Conservation (phyloP, 2,113 vertebrate species). For the Petromus typicus region DNA sequence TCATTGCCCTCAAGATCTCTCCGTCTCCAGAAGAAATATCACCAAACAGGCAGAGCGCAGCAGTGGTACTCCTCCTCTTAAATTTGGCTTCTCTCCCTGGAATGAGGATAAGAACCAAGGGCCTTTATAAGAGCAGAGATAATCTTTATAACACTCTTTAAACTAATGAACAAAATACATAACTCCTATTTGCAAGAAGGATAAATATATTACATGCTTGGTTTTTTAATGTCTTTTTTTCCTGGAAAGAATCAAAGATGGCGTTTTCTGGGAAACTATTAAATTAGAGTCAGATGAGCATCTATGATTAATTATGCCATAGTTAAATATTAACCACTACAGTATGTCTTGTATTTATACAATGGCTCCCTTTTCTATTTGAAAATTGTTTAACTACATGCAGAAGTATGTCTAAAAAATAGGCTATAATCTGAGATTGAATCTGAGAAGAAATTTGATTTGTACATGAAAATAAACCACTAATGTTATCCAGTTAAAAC, state of each 20-base stretch:
- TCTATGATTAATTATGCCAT: conserved; percentile 71
- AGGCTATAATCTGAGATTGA: conserved; percentile 42
- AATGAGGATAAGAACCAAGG: neutral
- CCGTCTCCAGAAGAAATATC: neutral
- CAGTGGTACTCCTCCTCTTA: neutral
- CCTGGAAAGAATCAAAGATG: conserved; percentile 56
- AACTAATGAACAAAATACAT: neutral
- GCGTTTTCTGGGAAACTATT: conserved; percentile 37
- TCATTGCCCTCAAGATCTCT: neutral
- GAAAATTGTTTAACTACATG: conserved; percentile 64
- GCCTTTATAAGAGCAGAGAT: neutral
- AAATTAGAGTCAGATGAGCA: conserved; percentile 60
- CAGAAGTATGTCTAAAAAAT: conserved; percentile 58
- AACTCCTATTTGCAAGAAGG: neutral
- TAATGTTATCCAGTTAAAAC: neutral
- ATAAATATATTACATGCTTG: neutral
- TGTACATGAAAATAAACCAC: conserved; percentile 39
- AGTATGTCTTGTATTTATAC: conserved; percentile 70
- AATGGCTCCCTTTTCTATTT: conserved; percentile 53
- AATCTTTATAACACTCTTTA: neutral
- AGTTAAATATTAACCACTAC: conserved; percentile 80
- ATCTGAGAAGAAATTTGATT: conserved; percentile 59
- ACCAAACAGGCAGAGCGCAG: no score
- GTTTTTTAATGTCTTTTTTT: conserved; percentile 6
- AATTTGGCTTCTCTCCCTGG: neutral